A percentile compares a stretch with the other conserved stretches of the same genome.
These are phyloP conservation scores for Potamarius usumacintae DNA, from an alignment of 2,113 vertebrate species.

Conservation along the genomic window DNA sequence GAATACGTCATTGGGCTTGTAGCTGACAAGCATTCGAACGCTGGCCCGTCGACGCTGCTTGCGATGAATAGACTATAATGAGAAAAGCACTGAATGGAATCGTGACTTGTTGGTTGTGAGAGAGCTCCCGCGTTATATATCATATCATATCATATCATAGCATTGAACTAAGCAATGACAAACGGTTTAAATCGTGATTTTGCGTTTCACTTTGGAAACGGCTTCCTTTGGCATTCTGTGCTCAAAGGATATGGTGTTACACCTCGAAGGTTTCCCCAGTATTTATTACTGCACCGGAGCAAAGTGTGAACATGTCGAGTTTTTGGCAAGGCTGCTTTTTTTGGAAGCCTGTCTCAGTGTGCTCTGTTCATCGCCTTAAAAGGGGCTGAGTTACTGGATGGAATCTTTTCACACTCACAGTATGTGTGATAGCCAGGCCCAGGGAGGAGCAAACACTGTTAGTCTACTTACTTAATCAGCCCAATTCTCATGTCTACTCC, in stretches of 20 bases:
- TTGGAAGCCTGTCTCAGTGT: constrained; percentile 69
- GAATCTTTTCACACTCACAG: constrained; percentile 50
- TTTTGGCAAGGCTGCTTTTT: constrained; percentile 56
- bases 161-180: not conserved
- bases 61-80: constrained; percentile 39
- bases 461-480: constrained; percentile 35
- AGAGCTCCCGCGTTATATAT: not conserved
- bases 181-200: not conserved
- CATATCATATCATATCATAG: not conserved
- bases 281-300: constrained; percentile 39
- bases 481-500: constrained; percentile 4
- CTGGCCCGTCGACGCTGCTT: constrained; percentile 8
- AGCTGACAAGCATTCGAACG: constrained; percentile 35
- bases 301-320: constrained; percentile 50
- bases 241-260: constrained; percentile 20
- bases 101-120: constrained; percentile 19
- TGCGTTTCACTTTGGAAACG: not conserved
- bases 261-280: constrained; percentile 33
- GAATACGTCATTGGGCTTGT: constrained; percentile 35
- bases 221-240: constrained; percentile 16
- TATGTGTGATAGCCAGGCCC: constrained; percentile 39
- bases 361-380: constrained; percentile 78
- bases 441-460: constrained; percentile 38
- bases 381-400: constrained; percentile 59
- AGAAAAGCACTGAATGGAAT: constrained; percentile 21